Conservation (phyloP, 1,140 invertebrate species). For the Bombus balteatus region DNA sequence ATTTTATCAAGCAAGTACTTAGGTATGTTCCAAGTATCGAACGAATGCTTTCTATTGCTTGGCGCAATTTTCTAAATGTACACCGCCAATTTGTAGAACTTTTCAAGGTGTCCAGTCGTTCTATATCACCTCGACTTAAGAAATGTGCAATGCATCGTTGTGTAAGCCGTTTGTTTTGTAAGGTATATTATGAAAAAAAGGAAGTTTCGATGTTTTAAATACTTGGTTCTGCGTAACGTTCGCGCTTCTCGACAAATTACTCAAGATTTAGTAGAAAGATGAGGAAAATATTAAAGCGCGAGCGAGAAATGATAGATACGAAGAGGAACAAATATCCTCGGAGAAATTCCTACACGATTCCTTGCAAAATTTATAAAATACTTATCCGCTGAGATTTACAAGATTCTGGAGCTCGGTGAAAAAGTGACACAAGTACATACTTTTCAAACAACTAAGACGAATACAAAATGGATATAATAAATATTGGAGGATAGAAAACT, state of each 20-base stretch:
- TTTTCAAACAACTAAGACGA: no score
- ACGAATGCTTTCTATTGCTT: background rate
- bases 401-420: no score
- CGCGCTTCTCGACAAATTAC: background rate
- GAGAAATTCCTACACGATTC: no score
- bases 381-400: no score
- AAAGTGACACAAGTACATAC: no score
- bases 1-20: background rate
- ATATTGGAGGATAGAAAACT: no score
- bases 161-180: constrained; percentile 9
- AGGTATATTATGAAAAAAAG: background rate
- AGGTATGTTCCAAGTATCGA: background rate
- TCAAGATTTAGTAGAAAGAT: background rate
- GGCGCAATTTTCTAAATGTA: background rate
- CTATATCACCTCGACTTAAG: background rate
- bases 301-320: background rate
- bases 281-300: background rate
- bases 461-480: no score
- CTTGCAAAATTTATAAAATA: no score
- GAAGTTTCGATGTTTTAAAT: background rate
- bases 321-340: background rate
- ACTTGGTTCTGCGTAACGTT: background rate
- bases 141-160: background rate
- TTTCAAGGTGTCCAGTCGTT: background rate
- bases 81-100: background rate